Evolutionary conservation across 1,140 invertebrate species (phyloP).

Genomic region (Drosophila azteca): DNA sequence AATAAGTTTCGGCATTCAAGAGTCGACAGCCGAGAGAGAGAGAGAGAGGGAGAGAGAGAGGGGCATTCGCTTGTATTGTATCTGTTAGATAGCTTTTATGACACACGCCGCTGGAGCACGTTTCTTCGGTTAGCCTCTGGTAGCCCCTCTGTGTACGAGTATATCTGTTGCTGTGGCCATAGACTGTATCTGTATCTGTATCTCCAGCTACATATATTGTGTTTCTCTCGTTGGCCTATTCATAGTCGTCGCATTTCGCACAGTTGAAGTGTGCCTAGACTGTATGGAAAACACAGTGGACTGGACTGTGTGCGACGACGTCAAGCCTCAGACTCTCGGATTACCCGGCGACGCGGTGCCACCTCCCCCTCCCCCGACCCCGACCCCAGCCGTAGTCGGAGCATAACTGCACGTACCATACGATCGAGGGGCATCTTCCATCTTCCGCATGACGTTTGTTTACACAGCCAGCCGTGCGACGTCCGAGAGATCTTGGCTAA

Average conservation of each 20-base stretch:
- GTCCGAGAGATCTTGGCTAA: conserved; percentile 12
- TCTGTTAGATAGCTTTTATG: conserved; percentile 69
- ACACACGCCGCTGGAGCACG: conserved; percentile 73
- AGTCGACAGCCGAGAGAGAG: conserved; percentile 1
- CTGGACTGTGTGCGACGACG: conserved; percentile 27
- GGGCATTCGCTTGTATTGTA: conserved; percentile 37
- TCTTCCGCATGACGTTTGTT: conserved; percentile 74
- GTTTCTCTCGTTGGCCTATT: conserved; percentile 19
- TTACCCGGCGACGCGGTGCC: conserved; percentile 54
- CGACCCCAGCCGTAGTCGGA: conserved; percentile 38
- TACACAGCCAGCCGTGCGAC: neutral
- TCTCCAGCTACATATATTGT: conserved; percentile 48
- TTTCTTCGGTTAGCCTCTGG: conserved; percentile 45
- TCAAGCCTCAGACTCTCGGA: conserved; percentile 61
- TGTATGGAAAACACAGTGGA: conserved; percentile 58
- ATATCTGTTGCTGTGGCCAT: conserved; percentile 17
- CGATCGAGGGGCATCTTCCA: conserved; percentile 26
- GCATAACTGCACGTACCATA: conserved; percentile 79
- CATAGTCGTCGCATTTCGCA: conserved; percentile 67
- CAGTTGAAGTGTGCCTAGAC: conserved; percentile 81
- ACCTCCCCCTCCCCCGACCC: no score
- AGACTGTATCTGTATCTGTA: conserved; percentile 29
- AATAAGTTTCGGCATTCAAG: conserved; percentile 40
- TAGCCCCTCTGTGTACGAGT: conserved; percentile 33
- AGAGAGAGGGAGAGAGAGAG: neutral